phyloP scores from a whole-genome alignment of 1,140 invertebrate species.

The Bombus balteatus region DNA sequence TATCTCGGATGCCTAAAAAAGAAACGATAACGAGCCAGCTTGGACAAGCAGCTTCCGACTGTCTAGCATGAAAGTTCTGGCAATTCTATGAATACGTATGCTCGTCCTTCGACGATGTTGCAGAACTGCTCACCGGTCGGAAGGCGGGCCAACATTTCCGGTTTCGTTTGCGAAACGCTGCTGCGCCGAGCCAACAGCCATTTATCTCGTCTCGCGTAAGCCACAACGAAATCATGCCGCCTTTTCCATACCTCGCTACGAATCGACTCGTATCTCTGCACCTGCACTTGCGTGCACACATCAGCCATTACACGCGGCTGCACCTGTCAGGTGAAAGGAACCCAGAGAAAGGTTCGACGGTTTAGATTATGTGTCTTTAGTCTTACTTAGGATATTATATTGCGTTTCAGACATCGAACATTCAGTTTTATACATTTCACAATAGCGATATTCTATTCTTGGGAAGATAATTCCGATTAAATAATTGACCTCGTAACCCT shows the following conservation, averaged over 20 bases:
- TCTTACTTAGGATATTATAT: background rate
- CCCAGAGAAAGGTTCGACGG: constrained; percentile 48
- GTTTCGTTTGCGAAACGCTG: constrained; percentile 52
- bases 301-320: background rate
- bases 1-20: background rate
- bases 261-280: constrained; percentile 54
- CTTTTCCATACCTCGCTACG: constrained; percentile 11
- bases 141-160: constrained; percentile 54
- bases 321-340: constrained; percentile 40
- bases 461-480: constrained; percentile 25
- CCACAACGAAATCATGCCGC: constrained; percentile 46
- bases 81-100: constrained; percentile 28
- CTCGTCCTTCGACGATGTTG: constrained; percentile 23
- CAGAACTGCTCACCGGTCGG: background rate
- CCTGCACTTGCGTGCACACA: constrained; percentile 31
- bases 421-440: background rate
- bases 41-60: background rate
- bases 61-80: background rate
- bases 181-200: constrained; percentile 35
- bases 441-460: background rate
- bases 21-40: background rate
- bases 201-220: constrained; percentile 25
- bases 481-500: background rate
- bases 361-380: background rate
- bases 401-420: too few species aligned